A percentile compares a stretch with the other conserved stretches of the same genome.
Evolutionary conservation across 2,113 vertebrate genomes (phyloP).

Genomic region (Otus sunia): DNA sequence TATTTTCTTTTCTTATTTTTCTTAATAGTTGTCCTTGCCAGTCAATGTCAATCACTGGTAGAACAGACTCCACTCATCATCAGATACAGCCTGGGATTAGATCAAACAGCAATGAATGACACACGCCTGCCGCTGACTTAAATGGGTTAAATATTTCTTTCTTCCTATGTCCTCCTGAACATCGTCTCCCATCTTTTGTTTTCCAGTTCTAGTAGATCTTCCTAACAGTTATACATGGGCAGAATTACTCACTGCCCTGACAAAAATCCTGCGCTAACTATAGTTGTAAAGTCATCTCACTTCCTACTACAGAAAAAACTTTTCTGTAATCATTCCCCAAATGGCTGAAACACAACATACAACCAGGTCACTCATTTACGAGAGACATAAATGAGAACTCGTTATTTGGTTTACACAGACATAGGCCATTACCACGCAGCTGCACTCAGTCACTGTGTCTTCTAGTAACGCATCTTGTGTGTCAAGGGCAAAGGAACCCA

Average conservation of each 20-base stretch:
- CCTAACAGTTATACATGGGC: background rate
- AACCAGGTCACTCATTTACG: background rate
- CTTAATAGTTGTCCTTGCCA: background rate
- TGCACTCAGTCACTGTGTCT: background rate
- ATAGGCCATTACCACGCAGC: background rate
- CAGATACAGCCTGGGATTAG: background rate
- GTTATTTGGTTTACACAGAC: slow-evolving; percentile 38
- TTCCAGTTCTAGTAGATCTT: background rate
- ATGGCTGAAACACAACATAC: background rate
- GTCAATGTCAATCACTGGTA: background rate
- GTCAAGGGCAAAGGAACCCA: slow-evolving; percentile 58
- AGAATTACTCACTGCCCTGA: slow-evolving; percentile 4
- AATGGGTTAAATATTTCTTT: background rate
- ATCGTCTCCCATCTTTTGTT: background rate
- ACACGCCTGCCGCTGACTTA: background rate
- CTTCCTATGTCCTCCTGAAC: background rate
- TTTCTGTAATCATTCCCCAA: background rate
- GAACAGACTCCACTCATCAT: background rate
- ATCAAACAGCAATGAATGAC: background rate
- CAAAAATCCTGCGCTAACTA: background rate
- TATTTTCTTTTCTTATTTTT: slow-evolving; percentile 4
- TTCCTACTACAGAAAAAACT: background rate
- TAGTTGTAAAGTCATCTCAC: background rate
- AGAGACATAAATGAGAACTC: slow-evolving; percentile 25
- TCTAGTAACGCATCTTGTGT: slow-evolving; percentile 1